phyloP scores from a whole-genome alignment of 2,113 vertebrate species.

The Motacilla tschutschensis region DNA sequence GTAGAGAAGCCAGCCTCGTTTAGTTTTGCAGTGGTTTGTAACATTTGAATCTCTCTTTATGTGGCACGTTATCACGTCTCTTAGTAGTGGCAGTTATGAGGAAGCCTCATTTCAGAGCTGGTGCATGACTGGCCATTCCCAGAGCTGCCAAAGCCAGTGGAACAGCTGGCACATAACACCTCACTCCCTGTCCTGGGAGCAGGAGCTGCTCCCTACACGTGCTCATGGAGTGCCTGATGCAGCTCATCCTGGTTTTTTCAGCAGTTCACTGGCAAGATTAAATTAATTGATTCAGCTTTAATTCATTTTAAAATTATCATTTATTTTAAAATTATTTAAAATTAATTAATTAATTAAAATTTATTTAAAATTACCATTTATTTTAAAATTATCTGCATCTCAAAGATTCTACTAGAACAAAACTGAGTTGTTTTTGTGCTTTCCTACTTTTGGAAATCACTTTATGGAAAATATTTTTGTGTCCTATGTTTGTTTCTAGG shows the following conservation, averaged over 20 bases:
- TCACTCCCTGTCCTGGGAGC: neutral
- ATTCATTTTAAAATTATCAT: neutral
- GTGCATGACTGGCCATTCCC: neutral
- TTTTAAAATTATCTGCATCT: neutral
- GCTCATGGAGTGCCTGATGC: neutral
- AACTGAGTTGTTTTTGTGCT: neutral
- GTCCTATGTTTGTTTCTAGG: neutral
- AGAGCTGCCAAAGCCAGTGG: neutral
- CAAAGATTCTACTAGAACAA: neutral
- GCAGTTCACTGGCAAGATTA: neutral
- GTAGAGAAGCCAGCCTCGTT: neutral
- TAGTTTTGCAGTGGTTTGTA: neutral
- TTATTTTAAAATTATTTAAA: neutral
- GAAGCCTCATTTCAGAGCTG: neutral
- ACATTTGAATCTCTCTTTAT: neutral
- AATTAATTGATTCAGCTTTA: neutral
- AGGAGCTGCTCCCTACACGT: neutral
- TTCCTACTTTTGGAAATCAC: neutral
- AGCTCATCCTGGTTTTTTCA: neutral
- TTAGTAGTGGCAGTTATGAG: neutral
- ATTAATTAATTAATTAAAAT: no score
- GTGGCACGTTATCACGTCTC: neutral
- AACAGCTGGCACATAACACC: neutral
- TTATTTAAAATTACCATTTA: neutral
- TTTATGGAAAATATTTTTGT: neutral